Conservation (phyloP, 2,888 invertebrate species). For the Hirtodrosophila confusa region DNA sequence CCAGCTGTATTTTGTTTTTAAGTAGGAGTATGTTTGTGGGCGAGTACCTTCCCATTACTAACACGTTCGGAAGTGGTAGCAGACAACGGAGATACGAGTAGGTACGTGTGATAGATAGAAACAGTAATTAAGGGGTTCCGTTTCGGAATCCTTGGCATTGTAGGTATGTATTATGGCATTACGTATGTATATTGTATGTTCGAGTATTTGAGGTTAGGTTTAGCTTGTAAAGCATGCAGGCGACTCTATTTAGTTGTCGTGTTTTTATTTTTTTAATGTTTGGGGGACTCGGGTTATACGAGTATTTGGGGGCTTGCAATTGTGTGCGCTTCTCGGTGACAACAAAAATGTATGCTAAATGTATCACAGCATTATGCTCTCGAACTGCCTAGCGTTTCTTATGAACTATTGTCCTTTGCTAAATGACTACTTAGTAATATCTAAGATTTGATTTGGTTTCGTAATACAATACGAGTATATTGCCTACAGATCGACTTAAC, state of each 20-base stretch:
- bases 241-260: slow-evolving; percentile 28
- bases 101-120: neutral
- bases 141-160: slow-evolving; percentile 26
- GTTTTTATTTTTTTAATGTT: slow-evolving; percentile 5
- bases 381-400: slow-evolving; percentile 76
- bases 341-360: slow-evolving; percentile 70
- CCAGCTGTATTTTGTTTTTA: too few species aligned
- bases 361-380: slow-evolving; percentile 82
- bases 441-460: slow-evolving; percentile 14
- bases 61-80: slow-evolving; percentile 8
- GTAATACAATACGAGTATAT: slow-evolving; percentile 9
- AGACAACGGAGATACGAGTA: slow-evolving; percentile 12
- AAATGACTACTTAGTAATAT: slow-evolving; percentile 50
- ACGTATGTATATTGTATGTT: slow-evolving; percentile 38
- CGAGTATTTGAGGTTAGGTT: slow-evolving; percentile 12
- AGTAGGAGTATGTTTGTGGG: slow-evolving; percentile 14
- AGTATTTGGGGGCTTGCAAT: slow-evolving; percentile 22
- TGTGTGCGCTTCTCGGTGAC: slow-evolving; percentile 47
- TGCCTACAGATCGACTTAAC: slow-evolving; percentile 30
- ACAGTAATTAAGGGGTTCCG: slow-evolving; percentile 28
- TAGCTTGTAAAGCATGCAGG: slow-evolving; percentile 32
- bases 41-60: slow-evolving; percentile 40
- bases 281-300: neutral
- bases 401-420: slow-evolving; percentile 69
- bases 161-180: slow-evolving; percentile 26